Evolutionary conservation across 2,113 vertebrate genomes (phyloP), one percentile per base, ranked within the genome.

Genomic region (Dermatemys mawii): DNA sequence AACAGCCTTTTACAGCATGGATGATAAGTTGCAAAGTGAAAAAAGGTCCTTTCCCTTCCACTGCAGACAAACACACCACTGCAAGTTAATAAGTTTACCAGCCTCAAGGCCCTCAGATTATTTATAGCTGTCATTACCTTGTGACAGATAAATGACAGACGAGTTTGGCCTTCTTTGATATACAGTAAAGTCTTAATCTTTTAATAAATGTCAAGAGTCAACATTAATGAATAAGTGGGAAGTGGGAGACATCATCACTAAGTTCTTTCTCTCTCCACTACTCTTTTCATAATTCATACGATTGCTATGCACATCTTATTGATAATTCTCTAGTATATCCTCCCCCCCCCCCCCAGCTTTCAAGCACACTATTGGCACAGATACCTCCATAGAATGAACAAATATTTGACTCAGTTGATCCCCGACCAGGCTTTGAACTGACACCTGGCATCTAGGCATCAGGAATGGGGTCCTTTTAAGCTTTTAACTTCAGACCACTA

Each of bases 41-140:
- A 53, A 55, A 55, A 38, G 54, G 73, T 13, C 46, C 70, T 2
- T 17, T 79, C 38, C 8, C 11, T 17, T 29, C 6, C 44, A 78
- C 55, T 44, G 13, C 11, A 38, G 44, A 44, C 22, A 76, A 27
- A 27, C 12, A 44, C 3, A 14, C 11, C 27, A 81, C 19, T 24
- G 88, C 8, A 82, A 90, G 78, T 10, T 60, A 90, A 1, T 38
- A 87, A 89, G 26, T 13, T 83, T 3, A 26, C 5, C 44, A 16
- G 11, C 6, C 0, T 0, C 11, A 48, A 50, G 26, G 3, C 50
- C 35, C 78, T 46, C 73, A 46, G 44, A 46, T 26, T 2, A 70
- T 41, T 46, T 44, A 24, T 1, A 4, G 11, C 27, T 60, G 70
- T 83, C 73, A 27, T 49, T 83, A 16, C 35, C 35, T 51, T 53